phyloP scores from a whole-genome alignment of 2,797 vertebrate genomes.

The Tamandua tetradactyla region DNA sequence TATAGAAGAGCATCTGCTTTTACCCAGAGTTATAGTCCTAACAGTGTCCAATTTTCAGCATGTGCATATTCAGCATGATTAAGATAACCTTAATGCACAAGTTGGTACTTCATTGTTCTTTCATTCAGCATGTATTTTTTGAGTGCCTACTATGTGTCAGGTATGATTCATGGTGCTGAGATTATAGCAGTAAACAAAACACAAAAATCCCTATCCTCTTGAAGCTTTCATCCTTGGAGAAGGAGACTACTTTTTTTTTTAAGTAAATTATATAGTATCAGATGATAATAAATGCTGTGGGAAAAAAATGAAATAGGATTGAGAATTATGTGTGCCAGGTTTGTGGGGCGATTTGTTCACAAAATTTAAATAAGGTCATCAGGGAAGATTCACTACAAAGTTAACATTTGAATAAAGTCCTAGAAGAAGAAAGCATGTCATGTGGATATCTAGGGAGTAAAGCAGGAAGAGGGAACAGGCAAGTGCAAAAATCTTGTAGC shows the following conservation, averaged over 20 bases:
- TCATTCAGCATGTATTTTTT: constrained; percentile 32
- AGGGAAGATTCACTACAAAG: neutral
- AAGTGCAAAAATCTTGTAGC: neutral
- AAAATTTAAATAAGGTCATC: constrained; percentile 17
- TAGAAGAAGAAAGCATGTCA: neutral
- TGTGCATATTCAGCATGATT: neutral
- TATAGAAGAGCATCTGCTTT: constrained; percentile 22
- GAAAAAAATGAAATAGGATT: neutral
- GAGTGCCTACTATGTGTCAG: neutral
- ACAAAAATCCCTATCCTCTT: constrained; percentile 8
- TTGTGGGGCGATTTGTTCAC: neutral
- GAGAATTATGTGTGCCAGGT: neutral
- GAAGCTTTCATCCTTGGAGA: constrained; percentile 5
- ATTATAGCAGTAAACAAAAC: neutral
- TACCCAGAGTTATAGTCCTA: neutral
- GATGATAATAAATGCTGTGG: neutral
- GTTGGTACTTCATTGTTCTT: constrained; percentile 3
- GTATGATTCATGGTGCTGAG: neutral
- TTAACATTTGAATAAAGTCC: neutral
- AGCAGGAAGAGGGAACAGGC: neutral
- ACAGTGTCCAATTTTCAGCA: neutral
- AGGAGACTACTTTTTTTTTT: neutral
- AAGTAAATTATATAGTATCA: neutral
- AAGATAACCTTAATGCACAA: constrained; percentile 6
- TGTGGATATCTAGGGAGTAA: neutral